Conservation (phyloP, 1,140 invertebrate genomes). For the Ceratina calcarata region DNA sequence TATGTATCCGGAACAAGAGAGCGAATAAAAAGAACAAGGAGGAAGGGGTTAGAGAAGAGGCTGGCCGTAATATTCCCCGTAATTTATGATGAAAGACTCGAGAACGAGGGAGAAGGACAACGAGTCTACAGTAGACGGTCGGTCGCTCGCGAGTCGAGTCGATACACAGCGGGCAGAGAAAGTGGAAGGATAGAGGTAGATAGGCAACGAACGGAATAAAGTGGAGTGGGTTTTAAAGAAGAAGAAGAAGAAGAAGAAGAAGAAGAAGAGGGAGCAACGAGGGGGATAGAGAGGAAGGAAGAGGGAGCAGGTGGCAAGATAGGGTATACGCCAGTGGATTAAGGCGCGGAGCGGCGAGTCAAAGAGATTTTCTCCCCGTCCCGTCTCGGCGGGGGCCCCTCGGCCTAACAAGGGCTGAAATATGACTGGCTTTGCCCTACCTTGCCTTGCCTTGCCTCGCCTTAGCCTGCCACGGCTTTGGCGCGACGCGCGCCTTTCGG, state of each 20-base stretch:
- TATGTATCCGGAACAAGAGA: constrained; percentile 26
- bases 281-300: constrained; percentile 58
- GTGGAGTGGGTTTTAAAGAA: background rate
- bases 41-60: constrained; percentile 15
- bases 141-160: background rate
- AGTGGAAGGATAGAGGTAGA: constrained; percentile 29
- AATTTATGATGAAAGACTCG: constrained; percentile 55
- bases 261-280: background rate
- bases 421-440: constrained; percentile 74
- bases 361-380: constrained; percentile 77
- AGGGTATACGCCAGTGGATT: constrained; percentile 73
- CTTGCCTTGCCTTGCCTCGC: constrained; percentile 51
- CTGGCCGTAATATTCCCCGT: constrained; percentile 49
- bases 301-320: constrained; percentile 76
- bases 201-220: background rate
- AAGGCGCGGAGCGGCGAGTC: constrained; percentile 77
- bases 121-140: background rate
- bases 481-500: constrained; percentile 52
- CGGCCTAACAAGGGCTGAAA: constrained; percentile 78
- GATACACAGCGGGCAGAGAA: background rate
- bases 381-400: constrained; percentile 73
- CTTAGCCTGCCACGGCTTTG: constrained; percentile 48
- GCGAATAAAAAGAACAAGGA: background rate
- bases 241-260: background rate
- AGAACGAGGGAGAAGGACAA: constrained; percentile 16